Conservation (phyloP, 1,140 invertebrate species). For the Thrips palmi region DNA sequence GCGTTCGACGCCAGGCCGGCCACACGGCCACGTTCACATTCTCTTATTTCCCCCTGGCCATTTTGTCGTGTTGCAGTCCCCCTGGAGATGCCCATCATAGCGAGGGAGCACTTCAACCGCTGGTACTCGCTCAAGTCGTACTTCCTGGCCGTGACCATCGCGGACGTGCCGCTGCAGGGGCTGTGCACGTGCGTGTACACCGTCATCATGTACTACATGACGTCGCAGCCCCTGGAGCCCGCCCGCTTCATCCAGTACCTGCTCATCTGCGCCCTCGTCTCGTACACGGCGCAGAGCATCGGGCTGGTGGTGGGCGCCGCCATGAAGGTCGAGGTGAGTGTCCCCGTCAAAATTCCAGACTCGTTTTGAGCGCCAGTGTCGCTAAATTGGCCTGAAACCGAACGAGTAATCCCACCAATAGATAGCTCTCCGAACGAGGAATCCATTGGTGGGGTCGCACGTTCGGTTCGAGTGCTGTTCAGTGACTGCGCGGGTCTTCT, state of each 20-base stretch:
- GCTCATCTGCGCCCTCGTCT: constrained; percentile 69
- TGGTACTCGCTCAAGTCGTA: constrained; percentile 87
- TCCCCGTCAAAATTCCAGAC: constrained; percentile 5
- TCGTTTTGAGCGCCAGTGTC: neutral
- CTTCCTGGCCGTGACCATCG: constrained; percentile 67
- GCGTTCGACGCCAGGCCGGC: too few relatives aligned
- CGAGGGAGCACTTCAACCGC: constrained; percentile 75
- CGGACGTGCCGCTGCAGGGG: constrained; percentile 69
- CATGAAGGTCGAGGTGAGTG: constrained; percentile 58
- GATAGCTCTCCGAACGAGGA: neutral
- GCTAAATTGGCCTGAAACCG: neutral
- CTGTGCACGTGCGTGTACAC: constrained; percentile 79
- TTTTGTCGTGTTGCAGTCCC: constrained; percentile 48
- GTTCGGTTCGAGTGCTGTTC: too few relatives aligned
- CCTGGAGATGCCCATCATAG: constrained; percentile 62
- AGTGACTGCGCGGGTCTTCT: neutral
- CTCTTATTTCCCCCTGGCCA: too few relatives aligned
- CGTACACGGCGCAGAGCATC: constrained; percentile 79
- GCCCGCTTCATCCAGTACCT: constrained; percentile 75
- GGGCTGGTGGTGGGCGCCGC: constrained; percentile 84
- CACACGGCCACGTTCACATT: too few relatives aligned
- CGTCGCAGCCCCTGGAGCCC: constrained; percentile 74
- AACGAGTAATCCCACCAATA: neutral
- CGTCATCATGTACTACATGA: constrained; percentile 88
- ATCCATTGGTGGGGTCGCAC: too few relatives aligned